phyloP scores from a whole-genome alignment of 1,140 invertebrate genomes.

The Drosophila punjabiensis region DNA sequence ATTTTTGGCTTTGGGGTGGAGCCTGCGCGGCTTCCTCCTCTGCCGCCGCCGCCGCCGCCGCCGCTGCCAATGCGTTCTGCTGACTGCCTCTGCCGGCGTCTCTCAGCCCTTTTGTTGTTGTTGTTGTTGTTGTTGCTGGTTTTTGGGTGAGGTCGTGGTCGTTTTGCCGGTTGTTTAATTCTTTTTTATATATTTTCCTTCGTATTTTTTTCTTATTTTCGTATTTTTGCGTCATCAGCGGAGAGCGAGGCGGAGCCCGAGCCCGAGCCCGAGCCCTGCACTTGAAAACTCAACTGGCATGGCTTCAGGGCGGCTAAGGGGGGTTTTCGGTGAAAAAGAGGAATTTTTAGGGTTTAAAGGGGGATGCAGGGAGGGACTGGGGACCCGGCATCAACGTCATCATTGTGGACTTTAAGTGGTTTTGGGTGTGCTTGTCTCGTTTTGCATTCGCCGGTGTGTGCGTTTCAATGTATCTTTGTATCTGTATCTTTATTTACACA shows the following conservation, averaged over 20 bases:
- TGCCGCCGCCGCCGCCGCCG: slow-evolving; percentile 9
- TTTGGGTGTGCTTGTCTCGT: slow-evolving; percentile 79
- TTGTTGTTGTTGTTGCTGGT: slow-evolving; percentile 60
- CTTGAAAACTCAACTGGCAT: slow-evolving; percentile 83
- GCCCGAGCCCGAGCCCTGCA: slow-evolving; percentile 48
- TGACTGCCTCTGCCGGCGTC: slow-evolving; percentile 25
- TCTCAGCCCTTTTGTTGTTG: slow-evolving; percentile 46
- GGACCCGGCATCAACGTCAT: slow-evolving; percentile 77
- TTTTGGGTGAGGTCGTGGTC: slow-evolving; percentile 82
- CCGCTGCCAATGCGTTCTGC: slow-evolving; percentile 50
- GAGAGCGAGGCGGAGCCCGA: neutral
- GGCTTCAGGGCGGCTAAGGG: slow-evolving; percentile 8
- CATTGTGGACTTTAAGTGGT: slow-evolving; percentile 83
- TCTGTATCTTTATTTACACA: slow-evolving; percentile 11
- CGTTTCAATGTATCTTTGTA: slow-evolving; percentile 31
- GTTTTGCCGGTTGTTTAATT: slow-evolving; percentile 65
- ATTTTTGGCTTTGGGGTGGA: slow-evolving; percentile 83
- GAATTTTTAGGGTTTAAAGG: neutral
- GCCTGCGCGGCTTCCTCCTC: slow-evolving; percentile 46
- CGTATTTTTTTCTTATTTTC: slow-evolving; percentile 38
- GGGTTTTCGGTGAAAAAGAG: neutral
- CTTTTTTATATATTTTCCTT: slow-evolving; percentile 27
- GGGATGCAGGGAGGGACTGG: slow-evolving; percentile 3
- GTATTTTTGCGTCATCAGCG: slow-evolving; percentile 78
- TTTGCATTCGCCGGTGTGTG: slow-evolving; percentile 52